Percentiles rank a stretch among this genome's conserved stretches.
These are phyloP conservation scores for Teleiodes luculella DNA, from an alignment of 2,888 invertebrate species.

Conservation along the genomic window DNA sequence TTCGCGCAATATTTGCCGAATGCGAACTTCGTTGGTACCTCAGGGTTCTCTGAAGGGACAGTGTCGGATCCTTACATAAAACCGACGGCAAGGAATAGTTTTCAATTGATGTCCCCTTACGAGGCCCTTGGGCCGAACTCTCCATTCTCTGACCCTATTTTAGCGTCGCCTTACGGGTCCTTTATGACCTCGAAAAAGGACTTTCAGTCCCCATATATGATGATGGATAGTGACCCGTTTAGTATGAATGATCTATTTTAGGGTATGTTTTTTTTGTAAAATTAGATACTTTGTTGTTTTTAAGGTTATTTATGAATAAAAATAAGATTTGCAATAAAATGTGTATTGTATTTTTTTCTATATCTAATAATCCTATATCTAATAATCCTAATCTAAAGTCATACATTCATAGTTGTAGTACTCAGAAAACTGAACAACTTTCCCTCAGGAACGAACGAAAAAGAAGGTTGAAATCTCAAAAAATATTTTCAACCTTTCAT, in stretches of 20 bases:
- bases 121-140: slow-evolving; percentile 39
- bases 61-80: slow-evolving; percentile 1
- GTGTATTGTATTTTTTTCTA: background rate
- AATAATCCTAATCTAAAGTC: too few species aligned
- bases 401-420: background rate
- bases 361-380: too few species aligned
- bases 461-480: background rate
- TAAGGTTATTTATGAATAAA: slow-evolving; percentile 1
- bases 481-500: background rate
- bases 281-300: background rate
- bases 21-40: slow-evolving; percentile 33
- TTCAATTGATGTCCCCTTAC: slow-evolving; percentile 48
- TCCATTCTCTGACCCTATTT: slow-evolving; percentile 30
- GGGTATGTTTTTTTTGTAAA: background rate
- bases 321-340: background rate
- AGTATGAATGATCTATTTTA: slow-evolving; percentile 38
- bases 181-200: slow-evolving; percentile 36
- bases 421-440: background rate
- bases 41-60: slow-evolving; percentile 28
- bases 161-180: slow-evolving; percentile 28
- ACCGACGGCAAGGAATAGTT: slow-evolving; percentile 28
- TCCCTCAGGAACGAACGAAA: background rate
- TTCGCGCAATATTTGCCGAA: slow-evolving; percentile 19
- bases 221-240: slow-evolving; percentile 43
- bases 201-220: slow-evolving; percentile 46